These are phyloP conservation scores for Scaptomyza parva DNA, from an alignment of 2,888 invertebrate species.

Conservation along the genomic window DNA sequence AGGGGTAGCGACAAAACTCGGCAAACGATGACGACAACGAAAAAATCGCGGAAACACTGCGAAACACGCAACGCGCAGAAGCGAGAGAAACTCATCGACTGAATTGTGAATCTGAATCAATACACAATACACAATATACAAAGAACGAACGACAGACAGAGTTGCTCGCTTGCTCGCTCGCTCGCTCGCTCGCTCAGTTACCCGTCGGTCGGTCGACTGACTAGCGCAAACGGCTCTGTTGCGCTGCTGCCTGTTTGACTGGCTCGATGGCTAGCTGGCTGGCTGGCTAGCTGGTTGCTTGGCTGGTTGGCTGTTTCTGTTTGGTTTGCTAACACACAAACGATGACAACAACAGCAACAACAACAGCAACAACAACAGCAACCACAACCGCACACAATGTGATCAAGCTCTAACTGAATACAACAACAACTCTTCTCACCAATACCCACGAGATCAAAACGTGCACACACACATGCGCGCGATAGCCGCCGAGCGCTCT, in stretches of 20 bases:
- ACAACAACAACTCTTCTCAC: constrained; percentile 34
- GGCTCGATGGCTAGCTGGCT: constrained; percentile 36
- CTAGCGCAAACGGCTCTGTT: constrained; percentile 24
- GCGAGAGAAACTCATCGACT: constrained; percentile 84
- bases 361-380: constrained; percentile 17
- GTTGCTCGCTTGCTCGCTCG: constrained; percentile 10
- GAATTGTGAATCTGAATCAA: constrained; percentile 81
- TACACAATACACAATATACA: constrained; percentile 52
- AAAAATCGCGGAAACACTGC: constrained; percentile 79
- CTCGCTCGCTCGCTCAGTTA: constrained; percentile 10
- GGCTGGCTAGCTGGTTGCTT: constrained; percentile 38
- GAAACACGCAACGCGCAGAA: constrained; percentile 83
- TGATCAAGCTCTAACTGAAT: constrained; percentile 37
- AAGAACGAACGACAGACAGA: constrained; percentile 64
- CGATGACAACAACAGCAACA: constrained; percentile 42
- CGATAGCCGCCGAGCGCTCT: neutral
- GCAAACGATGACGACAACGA: constrained; percentile 73
- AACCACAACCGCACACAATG: constrained; percentile 30
- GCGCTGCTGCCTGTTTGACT: constrained; percentile 39
- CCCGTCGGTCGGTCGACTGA: constrained; percentile 7
- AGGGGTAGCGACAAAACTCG: constrained; percentile 28
- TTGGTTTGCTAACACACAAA: constrained; percentile 61
- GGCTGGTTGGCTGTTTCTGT: constrained; percentile 15
- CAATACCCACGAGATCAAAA: constrained; percentile 23
- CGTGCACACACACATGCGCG: constrained; percentile 20